Evolutionary conservation across 1,140 invertebrate species (phyloP).

Genomic region (Pogonomyrmex californicus): DNA sequence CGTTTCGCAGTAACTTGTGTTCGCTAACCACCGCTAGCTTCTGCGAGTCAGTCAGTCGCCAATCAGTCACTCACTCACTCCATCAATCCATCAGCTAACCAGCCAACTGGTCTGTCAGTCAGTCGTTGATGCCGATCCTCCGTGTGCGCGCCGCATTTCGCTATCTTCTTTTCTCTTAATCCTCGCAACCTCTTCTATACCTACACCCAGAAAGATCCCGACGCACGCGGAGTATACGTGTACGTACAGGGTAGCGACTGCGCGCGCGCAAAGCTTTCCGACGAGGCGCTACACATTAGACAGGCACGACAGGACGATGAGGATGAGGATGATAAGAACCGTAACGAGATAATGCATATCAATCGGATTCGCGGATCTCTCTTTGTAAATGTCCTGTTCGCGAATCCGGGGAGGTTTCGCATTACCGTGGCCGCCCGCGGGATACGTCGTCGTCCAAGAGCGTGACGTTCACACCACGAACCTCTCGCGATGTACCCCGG

Average conservation of each 20-base stretch:
- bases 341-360: not conserved
- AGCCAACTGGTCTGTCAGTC: not conserved
- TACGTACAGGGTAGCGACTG: not conserved
- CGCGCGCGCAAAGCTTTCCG: slow-evolving; percentile 49
- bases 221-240: not conserved
- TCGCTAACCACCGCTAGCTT: slow-evolving; percentile 19
- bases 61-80: no score
- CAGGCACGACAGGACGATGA: not conserved
- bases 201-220: slow-evolving; percentile 57
- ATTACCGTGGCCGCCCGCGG: not conserved
- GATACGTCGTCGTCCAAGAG: slow-evolving; percentile 29
- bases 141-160: slow-evolving; percentile 34
- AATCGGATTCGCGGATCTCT: not conserved
- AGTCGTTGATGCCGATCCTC: slow-evolving; percentile 59
- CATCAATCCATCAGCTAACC: not conserved
- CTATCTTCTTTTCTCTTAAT: slow-evolving; percentile 64
- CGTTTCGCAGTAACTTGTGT: slow-evolving; percentile 71
- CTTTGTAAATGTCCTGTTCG: not conserved
- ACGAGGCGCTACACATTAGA: not conserved
- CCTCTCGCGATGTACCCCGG: not conserved
- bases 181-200: slow-evolving; percentile 71
- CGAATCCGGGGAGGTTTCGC: not conserved
- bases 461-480: slow-evolving; percentile 24
- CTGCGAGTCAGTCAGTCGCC: slow-evolving; percentile 71
- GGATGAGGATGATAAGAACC: not conserved